Percentiles rank a stretch among this genome's conserved stretches.
Evolutionary conservation across 1,140 invertebrate species (phyloP).

Genomic region (Varroa destructor): DNA sequence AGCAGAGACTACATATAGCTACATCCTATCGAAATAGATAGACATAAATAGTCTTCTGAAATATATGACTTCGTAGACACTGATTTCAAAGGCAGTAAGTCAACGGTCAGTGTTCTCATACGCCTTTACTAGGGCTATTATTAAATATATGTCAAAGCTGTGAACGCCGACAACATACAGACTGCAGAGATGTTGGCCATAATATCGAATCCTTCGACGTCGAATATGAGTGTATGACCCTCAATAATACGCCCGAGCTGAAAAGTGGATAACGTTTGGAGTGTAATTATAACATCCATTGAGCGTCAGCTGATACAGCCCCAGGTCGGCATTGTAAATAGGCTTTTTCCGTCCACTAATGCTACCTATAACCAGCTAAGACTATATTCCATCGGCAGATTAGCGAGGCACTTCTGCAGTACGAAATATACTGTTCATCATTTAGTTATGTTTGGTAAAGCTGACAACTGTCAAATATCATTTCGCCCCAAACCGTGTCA

Average conservation of each 20-base stretch:
- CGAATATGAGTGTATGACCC: constrained; percentile 9
- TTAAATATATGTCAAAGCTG: not conserved
- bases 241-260: not conserved
- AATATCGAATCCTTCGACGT: constrained; percentile 6
- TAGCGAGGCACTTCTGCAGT: not conserved
- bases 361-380: not conserved
- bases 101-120: not conserved
- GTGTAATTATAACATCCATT: not conserved
- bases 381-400: not conserved
- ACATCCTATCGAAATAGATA: not conserved
- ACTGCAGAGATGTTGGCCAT: constrained; percentile 9
- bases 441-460: not conserved
- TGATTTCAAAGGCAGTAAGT: not conserved
- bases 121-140: not conserved
- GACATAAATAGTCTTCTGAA: not conserved
- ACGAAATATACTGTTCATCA: not conserved
- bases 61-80: not conserved
- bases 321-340: too few relatives aligned
- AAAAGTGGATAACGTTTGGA: not conserved
- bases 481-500: too few relatives aligned
- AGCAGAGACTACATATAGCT: too few relatives aligned
- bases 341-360: not conserved
- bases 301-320: not conserved
- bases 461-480: too few relatives aligned
- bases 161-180: not conserved